These are phyloP conservation scores for Cerceris rybyensis DNA, from an alignment of 2,888 invertebrate genomes.

Conservation along the genomic window DNA sequence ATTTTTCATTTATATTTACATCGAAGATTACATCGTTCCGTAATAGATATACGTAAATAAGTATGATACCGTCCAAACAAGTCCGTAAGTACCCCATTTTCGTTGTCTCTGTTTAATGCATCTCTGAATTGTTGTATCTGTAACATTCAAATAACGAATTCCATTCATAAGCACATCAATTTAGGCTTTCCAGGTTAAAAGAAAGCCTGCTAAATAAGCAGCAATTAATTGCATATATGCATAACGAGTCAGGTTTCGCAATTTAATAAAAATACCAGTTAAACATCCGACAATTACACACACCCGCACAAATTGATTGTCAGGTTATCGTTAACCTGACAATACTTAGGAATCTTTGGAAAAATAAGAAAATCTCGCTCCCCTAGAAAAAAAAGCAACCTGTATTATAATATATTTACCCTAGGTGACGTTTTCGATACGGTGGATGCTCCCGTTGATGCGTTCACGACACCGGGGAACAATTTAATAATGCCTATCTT, in stretches of 20 bases:
- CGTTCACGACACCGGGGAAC: conserved; percentile 28
- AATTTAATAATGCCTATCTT: conserved; percentile 37
- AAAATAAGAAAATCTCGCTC: background rate
- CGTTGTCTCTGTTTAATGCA: conserved; percentile 58
- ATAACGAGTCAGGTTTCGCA: too few relatives aligned
- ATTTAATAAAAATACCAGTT: too few relatives aligned
- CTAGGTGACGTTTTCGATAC: conserved; percentile 35
- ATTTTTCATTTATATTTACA: conserved; percentile 86
- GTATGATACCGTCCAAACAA: conserved; percentile 93
- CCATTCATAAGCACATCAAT: background rate
- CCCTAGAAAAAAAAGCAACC: background rate
- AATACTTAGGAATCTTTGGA: background rate
- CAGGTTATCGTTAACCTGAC: background rate
- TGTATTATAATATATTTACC: conserved; percentile 34
- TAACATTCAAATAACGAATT: conserved; percentile 40
- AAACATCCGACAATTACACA: too few relatives aligned
- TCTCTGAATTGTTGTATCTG: conserved; percentile 74
- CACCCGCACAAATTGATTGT: too few relatives aligned
- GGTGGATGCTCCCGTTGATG: conserved; percentile 44
- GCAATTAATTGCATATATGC: background rate
- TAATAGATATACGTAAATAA: conserved; percentile 97
- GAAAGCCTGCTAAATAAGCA: too few relatives aligned
- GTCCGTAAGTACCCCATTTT: conserved; percentile 85
- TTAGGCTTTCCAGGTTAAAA: too few relatives aligned
- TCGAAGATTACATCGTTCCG: conserved; percentile 97